Base-by-base conservation (phyloP, 2,888 invertebrate genomes). In the Lumbricus terrestris region DNA sequence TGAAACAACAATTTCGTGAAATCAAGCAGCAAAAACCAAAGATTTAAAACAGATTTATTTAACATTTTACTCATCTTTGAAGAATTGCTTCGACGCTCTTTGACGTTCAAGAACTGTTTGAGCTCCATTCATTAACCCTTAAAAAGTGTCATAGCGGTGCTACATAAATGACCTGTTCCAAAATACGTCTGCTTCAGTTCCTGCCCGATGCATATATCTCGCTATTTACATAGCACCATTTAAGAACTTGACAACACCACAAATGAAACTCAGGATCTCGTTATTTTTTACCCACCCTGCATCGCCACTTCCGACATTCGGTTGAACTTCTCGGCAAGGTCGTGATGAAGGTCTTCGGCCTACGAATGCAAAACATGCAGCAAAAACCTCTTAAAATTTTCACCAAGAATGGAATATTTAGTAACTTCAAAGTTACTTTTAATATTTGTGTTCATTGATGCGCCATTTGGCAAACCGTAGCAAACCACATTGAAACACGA, bases 341-440 rank as follows among this genome's bases (percentile, higher is more conserved):
- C 97, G 88, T 97, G 97, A 95, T 99, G 99, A n/a, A 97, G 97
- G 93, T 97, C 96, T 95, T 99, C 99, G 90, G 99, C 99, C 98
- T 98, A 83, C 8, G 38, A 40, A 23, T 15, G 33, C 33, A 42
- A n/a, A 37, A 54, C 47, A 37, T 35, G 35, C 23, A 85, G 35
- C 34, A 85, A 37, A n/a, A 35, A 15, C 34, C 18, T 85, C 1
- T 33, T 4, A n/a, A 83, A 33, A 20, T 34, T 3, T 83, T 34
- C 34, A n/a, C n/a, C n/a, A 82, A 82, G 6, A 13, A 82, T 18
- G 3, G 16, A 47, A 47, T n/a, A n/a, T n/a, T 18, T 18, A 15
- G 18, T 40, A 6, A 40, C 6, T 40, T 40, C 8, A 15, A 40
- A 40, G 6, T 40, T 40, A 40, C n/a, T n/a, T n/a, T n/a, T n/a